Conservation (phyloP, 2,113 vertebrate species). For the Vimba vimba region DNA sequence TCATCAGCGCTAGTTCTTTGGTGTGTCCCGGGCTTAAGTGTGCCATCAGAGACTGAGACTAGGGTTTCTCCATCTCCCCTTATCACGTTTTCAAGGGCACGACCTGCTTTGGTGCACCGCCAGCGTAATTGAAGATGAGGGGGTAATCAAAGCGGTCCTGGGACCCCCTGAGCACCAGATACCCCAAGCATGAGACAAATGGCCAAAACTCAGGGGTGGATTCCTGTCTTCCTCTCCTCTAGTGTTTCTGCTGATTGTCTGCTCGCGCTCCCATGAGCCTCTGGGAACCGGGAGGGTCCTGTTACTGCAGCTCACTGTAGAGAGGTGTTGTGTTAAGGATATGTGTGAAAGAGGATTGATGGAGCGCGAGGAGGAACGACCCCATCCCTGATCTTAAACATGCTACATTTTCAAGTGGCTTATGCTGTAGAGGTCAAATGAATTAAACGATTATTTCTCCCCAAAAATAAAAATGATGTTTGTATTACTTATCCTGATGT, state of each 20-base stretch:
- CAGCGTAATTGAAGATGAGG: constrained; percentile 37
- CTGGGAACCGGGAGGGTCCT: constrained; percentile 28
- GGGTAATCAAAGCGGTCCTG: constrained; percentile 50
- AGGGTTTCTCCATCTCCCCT: not conserved
- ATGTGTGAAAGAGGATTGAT: not conserved
- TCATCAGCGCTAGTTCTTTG: too few species aligned
- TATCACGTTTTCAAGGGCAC: constrained; percentile 52
- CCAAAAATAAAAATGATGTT: not conserved
- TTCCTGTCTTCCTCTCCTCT: constrained; percentile 20
- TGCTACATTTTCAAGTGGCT: not conserved
- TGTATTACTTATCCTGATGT: not conserved
- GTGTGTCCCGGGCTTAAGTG: too few species aligned
- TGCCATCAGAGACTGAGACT: not conserved
- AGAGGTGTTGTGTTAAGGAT: constrained; percentile 35
- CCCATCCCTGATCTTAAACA: not conserved
- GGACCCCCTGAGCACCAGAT: constrained; percentile 43
- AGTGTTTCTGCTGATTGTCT: constrained; percentile 20
- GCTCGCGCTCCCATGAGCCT: not conserved
- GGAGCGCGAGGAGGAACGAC: not conserved
- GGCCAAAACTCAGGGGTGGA: constrained; percentile 14
- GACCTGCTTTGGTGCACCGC: constrained; percentile 13
- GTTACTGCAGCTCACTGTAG: constrained; percentile 58
- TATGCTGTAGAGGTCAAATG: not conserved
- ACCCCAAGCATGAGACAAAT: not conserved
- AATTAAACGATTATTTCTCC: not conserved